Percentiles rank a stretch among this genome's conserved stretches.
These are phyloP conservation scores for Matsumyia berberina DNA, from an alignment of 2,888 invertebrate species.

Conservation along the genomic window DNA sequence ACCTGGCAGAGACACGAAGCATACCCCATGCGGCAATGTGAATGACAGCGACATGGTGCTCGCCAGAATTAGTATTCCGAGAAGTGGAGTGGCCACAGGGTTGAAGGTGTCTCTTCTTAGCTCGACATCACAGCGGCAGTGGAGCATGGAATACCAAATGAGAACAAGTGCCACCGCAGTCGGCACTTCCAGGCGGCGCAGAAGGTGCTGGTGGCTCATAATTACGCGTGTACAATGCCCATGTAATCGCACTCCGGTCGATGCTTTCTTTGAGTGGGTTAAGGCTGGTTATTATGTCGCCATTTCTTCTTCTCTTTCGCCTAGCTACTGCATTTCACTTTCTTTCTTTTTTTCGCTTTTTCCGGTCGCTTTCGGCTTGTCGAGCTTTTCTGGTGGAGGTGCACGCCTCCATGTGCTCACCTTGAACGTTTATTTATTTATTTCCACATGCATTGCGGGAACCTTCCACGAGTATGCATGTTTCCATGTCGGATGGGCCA, in stretches of 20 bases:
- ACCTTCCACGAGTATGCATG: neutral
- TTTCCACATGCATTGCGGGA: constrained; percentile 57
- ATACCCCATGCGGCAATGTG: neutral
- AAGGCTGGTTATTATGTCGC: constrained; percentile 73
- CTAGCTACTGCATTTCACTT: constrained; percentile 48
- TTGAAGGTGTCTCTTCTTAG: constrained; percentile 50
- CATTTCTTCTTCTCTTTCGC: constrained; percentile 38
- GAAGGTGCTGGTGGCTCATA: constrained; percentile 47
- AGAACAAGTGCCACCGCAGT: constrained; percentile 44
- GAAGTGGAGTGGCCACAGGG: constrained; percentile 52
- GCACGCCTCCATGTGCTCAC: constrained; percentile 39
- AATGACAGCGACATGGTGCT: constrained; percentile 10
- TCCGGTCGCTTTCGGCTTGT: neutral
- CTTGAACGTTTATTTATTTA: constrained; percentile 52
- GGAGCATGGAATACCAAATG: constrained; percentile 61
- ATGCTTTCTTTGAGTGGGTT: constrained; percentile 68
- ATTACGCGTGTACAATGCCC: constrained; percentile 60
- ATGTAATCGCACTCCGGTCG: constrained; percentile 55
- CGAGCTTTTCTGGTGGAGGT: constrained; percentile 14
- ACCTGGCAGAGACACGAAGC: neutral
- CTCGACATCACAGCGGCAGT: constrained; percentile 29
- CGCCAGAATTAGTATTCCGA: constrained; percentile 46
- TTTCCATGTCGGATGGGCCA: constrained; percentile 29
- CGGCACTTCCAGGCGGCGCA: neutral
- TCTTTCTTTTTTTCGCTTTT: constrained; percentile 20